Percentiles rank a stretch among this genome's conserved stretches.
These are phyloP conservation scores for Dicrostonyx torquatus DNA, from an alignment of 2,797 vertebrate species.

Conservation along the genomic window DNA sequence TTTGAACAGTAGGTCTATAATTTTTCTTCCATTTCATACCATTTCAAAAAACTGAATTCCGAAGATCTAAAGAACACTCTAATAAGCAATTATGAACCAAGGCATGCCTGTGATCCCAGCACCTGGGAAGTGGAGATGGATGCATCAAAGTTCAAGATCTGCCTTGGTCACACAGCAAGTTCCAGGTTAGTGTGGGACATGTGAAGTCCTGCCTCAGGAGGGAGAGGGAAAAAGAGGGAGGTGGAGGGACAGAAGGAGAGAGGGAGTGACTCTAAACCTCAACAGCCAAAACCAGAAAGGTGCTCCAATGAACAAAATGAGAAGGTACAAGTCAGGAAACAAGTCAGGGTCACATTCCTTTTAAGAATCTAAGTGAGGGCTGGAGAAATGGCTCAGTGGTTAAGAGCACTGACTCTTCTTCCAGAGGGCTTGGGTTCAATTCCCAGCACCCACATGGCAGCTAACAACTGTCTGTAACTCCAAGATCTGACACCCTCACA, in stretches of 20 bases:
- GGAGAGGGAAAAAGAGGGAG: not conserved
- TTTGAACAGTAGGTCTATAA: not conserved
- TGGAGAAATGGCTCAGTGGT: too few relatives aligned
- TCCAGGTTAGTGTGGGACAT: not conserved
- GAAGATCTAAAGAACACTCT: not conserved
- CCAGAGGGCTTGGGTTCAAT: too few relatives aligned
- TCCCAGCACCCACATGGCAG: too few relatives aligned
- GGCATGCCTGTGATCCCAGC: not conserved
- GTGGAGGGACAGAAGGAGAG: not conserved
- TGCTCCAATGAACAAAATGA: not conserved
- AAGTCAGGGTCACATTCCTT: not conserved
- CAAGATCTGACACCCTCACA: too few relatives aligned
- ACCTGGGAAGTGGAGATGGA: not conserved
- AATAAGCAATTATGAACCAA: not conserved
- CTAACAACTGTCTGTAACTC: too few relatives aligned
- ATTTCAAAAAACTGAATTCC: not conserved
- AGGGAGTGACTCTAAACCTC: not conserved
- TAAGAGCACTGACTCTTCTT: too few relatives aligned
- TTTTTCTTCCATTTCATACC: conserved; percentile 40
- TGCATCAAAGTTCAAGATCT: not conserved
- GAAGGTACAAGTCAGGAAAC: not conserved
- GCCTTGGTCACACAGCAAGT: not conserved
- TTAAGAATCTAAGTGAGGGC: not conserved
- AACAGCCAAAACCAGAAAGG: not conserved
- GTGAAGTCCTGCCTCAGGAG: not conserved